These are phyloP conservation scores for Rhinolophus sinicus DNA, from an alignment of 2,113 vertebrate species.

Conservation along the genomic window DNA sequence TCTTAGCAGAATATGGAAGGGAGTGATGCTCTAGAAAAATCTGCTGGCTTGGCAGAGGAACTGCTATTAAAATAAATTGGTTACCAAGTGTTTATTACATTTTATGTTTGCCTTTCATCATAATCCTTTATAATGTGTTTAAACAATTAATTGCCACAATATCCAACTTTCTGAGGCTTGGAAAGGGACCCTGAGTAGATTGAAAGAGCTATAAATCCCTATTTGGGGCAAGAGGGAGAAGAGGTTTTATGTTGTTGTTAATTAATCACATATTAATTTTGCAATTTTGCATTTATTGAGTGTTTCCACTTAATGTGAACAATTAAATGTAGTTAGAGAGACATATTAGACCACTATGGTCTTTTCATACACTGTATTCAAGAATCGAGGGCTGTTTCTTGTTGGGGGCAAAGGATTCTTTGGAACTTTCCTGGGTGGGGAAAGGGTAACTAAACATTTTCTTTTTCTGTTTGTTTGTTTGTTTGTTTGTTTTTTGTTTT, in stretches of 20 bases:
- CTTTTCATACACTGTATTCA: neutral
- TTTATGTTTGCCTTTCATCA: slow-evolving; percentile 55
- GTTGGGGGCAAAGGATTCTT: neutral
- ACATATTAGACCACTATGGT: neutral
- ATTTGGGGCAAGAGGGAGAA: neutral
- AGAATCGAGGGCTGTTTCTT: neutral
- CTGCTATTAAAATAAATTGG: slow-evolving; percentile 64
- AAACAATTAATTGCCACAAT: slow-evolving; percentile 71
- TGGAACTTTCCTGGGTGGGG: neutral
- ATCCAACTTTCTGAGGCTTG: slow-evolving; percentile 46
- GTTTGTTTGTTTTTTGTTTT: neutral
- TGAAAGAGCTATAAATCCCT: slow-evolving; percentile 47
- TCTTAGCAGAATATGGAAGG: slow-evolving; percentile 69
- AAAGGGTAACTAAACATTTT: neutral
- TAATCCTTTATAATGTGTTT: slow-evolving; percentile 66
- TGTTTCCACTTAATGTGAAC: slow-evolving; percentile 36
- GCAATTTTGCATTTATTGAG: slow-evolving; percentile 41
- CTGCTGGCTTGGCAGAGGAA: slow-evolving; percentile 73
- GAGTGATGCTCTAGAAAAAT: slow-evolving; percentile 69
- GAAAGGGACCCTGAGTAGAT: slow-evolving; percentile 45
- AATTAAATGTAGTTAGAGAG: slow-evolving; percentile 33
- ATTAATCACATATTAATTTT: slow-evolving; percentile 65
- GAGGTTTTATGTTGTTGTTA: neutral
- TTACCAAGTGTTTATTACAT: slow-evolving; percentile 61
- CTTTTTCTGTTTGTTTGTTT: no score